These are phyloP conservation scores for Troglohyphantes excavatus DNA, from an alignment of 2,888 invertebrate genomes.

Conservation along the genomic window DNA sequence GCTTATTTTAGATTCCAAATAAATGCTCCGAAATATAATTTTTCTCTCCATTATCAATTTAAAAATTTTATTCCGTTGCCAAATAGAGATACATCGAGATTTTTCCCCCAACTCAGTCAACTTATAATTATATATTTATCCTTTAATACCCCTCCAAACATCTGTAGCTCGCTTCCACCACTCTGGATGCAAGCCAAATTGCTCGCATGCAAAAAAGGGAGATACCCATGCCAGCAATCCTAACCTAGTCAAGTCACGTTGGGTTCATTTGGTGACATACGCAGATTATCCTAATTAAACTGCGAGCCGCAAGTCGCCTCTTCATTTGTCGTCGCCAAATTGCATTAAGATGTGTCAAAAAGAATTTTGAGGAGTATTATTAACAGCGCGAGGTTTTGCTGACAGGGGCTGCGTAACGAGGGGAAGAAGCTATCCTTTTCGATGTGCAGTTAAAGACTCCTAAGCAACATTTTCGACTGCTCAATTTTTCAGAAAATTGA, in stretches of 20 bases:
- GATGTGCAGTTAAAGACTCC: too few relatives aligned
- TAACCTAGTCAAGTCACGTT: conserved; percentile 44
- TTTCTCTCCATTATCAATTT: too few relatives aligned
- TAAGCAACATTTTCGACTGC: too few relatives aligned
- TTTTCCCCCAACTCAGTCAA: too few relatives aligned
- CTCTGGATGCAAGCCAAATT: conserved; percentile 31
- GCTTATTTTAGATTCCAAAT: too few relatives aligned
- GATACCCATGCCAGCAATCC: background rate
- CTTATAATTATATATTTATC: too few relatives aligned
- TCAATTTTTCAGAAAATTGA: too few relatives aligned
- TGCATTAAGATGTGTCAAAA: conserved; percentile 17
- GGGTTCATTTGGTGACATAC: conserved; percentile 24
- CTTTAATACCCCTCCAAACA: too few relatives aligned
- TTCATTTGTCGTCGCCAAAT: conserved; percentile 20
- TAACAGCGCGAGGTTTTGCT: conserved; percentile 21
- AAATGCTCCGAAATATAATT: too few relatives aligned
- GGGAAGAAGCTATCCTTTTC: too few relatives aligned
- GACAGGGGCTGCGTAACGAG: conserved; percentile 34
- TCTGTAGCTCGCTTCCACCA: background rate
- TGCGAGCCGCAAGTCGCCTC: conserved; percentile 30
- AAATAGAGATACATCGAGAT: too few relatives aligned
- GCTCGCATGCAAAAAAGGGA: background rate
- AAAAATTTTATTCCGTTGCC: too few relatives aligned
- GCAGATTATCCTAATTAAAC: conserved; percentile 49
- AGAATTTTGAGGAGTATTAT: conserved; percentile 21